Evolutionary conservation across 2,113 vertebrate genomes (phyloP), one percentile per base, ranked within the genome.

Genomic region (Scopus umbretta): DNA sequence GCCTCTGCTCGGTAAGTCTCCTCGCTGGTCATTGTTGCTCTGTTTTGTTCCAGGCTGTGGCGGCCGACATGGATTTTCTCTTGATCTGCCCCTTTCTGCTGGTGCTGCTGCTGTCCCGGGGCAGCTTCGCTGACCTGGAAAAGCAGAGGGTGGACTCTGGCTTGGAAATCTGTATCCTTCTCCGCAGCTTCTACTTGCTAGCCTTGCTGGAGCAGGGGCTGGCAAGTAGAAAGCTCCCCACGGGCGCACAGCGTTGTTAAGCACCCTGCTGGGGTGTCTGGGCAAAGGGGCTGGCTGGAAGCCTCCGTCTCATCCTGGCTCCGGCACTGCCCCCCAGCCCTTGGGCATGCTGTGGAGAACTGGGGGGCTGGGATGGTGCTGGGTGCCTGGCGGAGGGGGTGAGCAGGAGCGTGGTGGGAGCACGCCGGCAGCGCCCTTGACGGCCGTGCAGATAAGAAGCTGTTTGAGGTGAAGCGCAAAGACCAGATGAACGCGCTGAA

Each of bases 91-190:
- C 97, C 8, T 96, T 98, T 94, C 43, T 99, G 52, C 95, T 99
- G 96, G 93, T 80, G 3, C 81, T 99, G 40, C 93, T 97, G 14
- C 89, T 98, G 23, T 94, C 97, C 40, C 88, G 81, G 82, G 82
- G 97, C 30, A 93, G 96, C 94, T 97, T 95, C 3, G 95, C 97
- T 70, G 98, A 98, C 80, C 83, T 97, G 32, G 97, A 98, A 80
- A 98, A 98, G 80, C 98, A 97, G 79, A 98, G 97, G 65, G 95
- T 98, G 21, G 98, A 99, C 97, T 98, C 98, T 15, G 98, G 98
- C 96, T 97, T 99, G 97, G 98, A 99, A 97, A 99, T 99, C 97
- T 99, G 99, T 99, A 99, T 99, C 99, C 99, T 98, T 96, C 91
- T 92, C 62, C 23, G 36, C 47, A 52, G 80, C 43, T 45, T 55